Evolutionary conservation across 2,113 vertebrate species (phyloP).

Genomic region (Antennarius striatus): DNA sequence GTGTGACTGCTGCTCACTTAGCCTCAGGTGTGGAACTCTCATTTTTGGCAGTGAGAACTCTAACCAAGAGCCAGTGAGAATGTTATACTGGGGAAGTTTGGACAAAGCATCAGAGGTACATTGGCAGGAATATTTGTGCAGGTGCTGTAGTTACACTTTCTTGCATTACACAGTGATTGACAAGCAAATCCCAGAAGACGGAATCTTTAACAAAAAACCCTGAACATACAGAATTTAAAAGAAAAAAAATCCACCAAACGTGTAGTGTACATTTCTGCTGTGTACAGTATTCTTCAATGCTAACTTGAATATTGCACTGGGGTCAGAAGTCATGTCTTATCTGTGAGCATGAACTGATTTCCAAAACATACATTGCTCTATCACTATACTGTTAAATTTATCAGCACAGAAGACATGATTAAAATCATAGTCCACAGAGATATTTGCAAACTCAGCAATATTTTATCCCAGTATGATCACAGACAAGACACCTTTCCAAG

Average conservation of each 20-base stretch:
- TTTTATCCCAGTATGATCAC: background rate
- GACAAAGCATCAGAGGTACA: background rate
- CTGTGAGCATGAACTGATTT: background rate
- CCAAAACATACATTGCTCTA: too few species aligned
- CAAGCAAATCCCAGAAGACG: constrained; percentile 34
- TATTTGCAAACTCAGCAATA: constrained; percentile 4
- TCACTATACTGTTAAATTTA: too few species aligned
- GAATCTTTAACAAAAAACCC: constrained; percentile 13
- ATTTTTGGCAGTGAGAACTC: constrained; percentile 63
- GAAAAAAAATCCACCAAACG: too few species aligned
- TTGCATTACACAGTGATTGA: constrained; percentile 28
- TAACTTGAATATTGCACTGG: background rate
- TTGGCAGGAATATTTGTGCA: constrained; percentile 57
- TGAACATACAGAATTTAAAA: background rate
- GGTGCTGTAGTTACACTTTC: constrained; percentile 50
- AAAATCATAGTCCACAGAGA: background rate
- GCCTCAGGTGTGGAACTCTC: constrained; percentile 69
- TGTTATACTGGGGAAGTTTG: constrained; percentile 18
- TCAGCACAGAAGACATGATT: too few species aligned
- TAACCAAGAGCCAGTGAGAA: constrained; percentile 46
- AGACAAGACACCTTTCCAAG: constrained; percentile 22
- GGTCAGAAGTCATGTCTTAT: background rate
- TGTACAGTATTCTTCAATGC: background rate
- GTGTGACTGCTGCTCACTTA: constrained; percentile 37
- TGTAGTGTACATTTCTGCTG: background rate